Base-by-base conservation (phyloP, 2,113 vertebrate species). In the Pycnonotus jocosus region DNA sequence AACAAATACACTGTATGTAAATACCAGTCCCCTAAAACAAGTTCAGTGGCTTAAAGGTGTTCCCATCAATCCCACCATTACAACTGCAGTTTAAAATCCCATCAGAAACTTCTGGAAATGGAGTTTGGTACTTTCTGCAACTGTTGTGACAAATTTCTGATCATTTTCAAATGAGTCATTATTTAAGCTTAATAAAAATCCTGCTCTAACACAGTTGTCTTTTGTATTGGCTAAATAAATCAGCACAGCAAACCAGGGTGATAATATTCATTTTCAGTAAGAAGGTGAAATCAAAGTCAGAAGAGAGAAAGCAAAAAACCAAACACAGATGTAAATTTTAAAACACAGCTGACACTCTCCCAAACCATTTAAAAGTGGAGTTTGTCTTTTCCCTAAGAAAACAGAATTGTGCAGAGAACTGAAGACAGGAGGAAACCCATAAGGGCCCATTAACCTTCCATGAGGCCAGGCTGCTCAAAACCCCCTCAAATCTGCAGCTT, bases 211-310 rank as follows among this genome's bases (percentile, higher is more conserved):
- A 40, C 25, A 61, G 50, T 15, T 54, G 35, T 35, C 40, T 60
- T 64, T n/a, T 56, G 18, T 11, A 27, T 47, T 61, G 23, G 57
- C 48, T 88, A 65, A 76, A 86, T n/a, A 74, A 76, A 69, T 45
- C 45, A 15, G 78, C 23, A 6, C 14, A 33, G 14, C 56, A 84
- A 79, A 60, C 6, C 53, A 81, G 12, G 50, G 28, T 66, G 61
- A 15, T 21, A 68, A 71, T 15, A 38, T 2, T 35, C 0, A 0
- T 48, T 89, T 89, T 45, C 48, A 72, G 25, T 20, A 16, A 79
- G 73, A 81, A 78, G 38, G 38, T 50, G 33, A 95, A 87, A 81
- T 16, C 31, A 84, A 93, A 90, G 47, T 66, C 80, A 83, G 38
- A 73, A 38, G 0, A 11, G 20, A 65, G 42, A 92, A 38, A 3